phyloP scores from a whole-genome alignment of 2,888 invertebrate genomes.

The Nemapogon koenigi region DNA sequence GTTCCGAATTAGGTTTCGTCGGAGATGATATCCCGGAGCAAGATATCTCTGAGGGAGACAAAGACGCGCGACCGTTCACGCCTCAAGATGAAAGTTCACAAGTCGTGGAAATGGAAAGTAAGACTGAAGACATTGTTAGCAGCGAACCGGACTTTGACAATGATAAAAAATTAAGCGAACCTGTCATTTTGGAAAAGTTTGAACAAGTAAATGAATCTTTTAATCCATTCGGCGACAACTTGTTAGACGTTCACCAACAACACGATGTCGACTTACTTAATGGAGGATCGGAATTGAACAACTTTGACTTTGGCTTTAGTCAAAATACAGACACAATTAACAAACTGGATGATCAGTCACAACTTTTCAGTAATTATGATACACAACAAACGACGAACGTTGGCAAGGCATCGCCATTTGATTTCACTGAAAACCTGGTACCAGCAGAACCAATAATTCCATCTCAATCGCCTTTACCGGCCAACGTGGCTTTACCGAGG shows the following conservation, averaged over 20 bases:
- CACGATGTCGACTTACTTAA: not conserved
- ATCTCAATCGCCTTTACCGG: conserved; percentile 21
- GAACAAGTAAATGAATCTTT: too few relatives aligned
- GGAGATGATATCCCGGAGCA: conserved; percentile 43
- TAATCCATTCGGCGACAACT: not conserved
- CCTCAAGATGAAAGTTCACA: conserved; percentile 44
- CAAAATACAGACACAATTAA: too few relatives aligned
- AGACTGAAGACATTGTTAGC: conserved; percentile 16
- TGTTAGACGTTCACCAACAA: not conserved
- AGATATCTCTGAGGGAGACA: conserved; percentile 45
- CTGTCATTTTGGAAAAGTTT: too few relatives aligned
- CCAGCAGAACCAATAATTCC: too few relatives aligned
- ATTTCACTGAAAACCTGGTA: too few relatives aligned
- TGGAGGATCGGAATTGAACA: too few relatives aligned
- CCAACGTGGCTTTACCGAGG: conserved; percentile 9
- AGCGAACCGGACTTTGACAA: not conserved
- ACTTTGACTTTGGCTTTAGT: too few relatives aligned
- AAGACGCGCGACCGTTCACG: conserved; percentile 30
- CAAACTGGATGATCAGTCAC: too few relatives aligned
- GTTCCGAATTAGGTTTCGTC: conserved; percentile 49
- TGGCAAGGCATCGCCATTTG: too few relatives aligned
- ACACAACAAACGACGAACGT: too few relatives aligned
- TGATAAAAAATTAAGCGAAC: too few relatives aligned
- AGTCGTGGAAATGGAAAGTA: conserved; percentile 41
- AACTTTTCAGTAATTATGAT: too few relatives aligned